These are phyloP conservation scores for Drosophila ananassae DNA, from an alignment of 1,140 invertebrate genomes.

Conservation along the genomic window DNA sequence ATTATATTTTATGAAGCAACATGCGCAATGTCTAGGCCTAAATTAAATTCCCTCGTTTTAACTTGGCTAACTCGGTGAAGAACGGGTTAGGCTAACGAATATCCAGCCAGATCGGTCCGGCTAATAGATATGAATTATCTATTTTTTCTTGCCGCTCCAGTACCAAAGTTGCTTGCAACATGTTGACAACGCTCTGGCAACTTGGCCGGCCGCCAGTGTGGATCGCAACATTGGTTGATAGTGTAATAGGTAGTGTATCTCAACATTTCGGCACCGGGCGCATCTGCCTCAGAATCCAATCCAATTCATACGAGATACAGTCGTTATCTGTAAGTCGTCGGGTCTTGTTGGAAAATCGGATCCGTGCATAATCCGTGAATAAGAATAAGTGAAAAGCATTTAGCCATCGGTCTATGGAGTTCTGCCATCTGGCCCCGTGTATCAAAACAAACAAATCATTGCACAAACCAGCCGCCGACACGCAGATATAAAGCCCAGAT, in stretches of 20 bases:
- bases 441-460: slow-evolving; percentile 43
- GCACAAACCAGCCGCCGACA: slow-evolving; percentile 33
- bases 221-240: slow-evolving; percentile 55
- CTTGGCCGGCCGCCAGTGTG: slow-evolving; percentile 18
- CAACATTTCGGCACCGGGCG: slow-evolving; percentile 30
- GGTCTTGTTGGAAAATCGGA: slow-evolving; percentile 6
- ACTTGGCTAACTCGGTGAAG: background rate
- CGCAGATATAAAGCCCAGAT: background rate
- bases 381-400: background rate
- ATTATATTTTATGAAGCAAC: slow-evolving; percentile 38
- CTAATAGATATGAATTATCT: slow-evolving; percentile 8
- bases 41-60: slow-evolving; percentile 13
- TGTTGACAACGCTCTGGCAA: slow-evolving; percentile 22
- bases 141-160: background rate
- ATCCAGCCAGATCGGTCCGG: slow-evolving; percentile 5
- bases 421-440: slow-evolving; percentile 27
- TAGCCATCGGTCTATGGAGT: slow-evolving; percentile 8
- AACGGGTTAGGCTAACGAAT: slow-evolving; percentile 29
- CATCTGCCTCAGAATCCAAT: slow-evolving; percentile 55
- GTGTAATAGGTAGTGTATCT: slow-evolving; percentile 53
- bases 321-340: slow-evolving; percentile 78
- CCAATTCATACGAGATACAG: slow-evolving; percentile 36
- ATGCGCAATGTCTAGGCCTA: slow-evolving; percentile 25
- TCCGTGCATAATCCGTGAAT: background rate
- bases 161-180: slow-evolving; percentile 17